phyloP scores from a whole-genome alignment of 35 echinoderm and acorn worm species.

The Lytechinus pictus region DNA sequence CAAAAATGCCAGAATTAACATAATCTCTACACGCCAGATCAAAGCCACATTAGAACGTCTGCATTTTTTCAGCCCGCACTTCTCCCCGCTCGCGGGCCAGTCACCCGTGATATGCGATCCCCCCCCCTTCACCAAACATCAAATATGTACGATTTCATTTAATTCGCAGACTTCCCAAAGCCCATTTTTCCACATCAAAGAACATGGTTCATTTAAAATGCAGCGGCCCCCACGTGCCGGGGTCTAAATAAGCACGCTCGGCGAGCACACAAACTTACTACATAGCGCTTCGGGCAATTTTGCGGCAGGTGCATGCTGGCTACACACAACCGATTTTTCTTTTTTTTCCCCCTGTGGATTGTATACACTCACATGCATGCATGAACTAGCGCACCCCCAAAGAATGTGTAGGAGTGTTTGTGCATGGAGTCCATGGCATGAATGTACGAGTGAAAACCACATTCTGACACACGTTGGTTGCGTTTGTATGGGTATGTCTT shows the following conservation, averaged over 20 bases:
- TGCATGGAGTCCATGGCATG: background rate
- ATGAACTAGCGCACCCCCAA: background rate
- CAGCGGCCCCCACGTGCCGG: conserved; percentile 25
- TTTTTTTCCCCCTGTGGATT: background rate
- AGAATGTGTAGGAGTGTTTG: background rate
- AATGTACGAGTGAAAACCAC: background rate
- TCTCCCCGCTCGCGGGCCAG: background rate
- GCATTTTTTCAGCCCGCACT: background rate
- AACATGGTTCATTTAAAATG: conserved; percentile 43
- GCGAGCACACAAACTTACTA: conserved; percentile 26
- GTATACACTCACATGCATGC: background rate
- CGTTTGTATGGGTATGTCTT: background rate
- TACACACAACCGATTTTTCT: background rate
- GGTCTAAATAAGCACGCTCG: conserved; percentile 31
- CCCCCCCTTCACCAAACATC: background rate
- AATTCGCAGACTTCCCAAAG: conserved; percentile 18
- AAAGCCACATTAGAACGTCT: background rate
- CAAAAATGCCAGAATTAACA: background rate
- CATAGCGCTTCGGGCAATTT: background rate
- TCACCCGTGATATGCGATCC: conserved; percentile 7
- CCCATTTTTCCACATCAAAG: conserved; percentile 31
- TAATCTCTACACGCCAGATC: background rate
- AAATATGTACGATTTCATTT: conserved; percentile 20
- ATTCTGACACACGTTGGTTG: background rate
- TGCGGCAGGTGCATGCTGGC: conserved; percentile 6